Conservation (phyloP, 64 coral and sea anemone genomes). For the Catalaphyllia jardinei region DNA sequence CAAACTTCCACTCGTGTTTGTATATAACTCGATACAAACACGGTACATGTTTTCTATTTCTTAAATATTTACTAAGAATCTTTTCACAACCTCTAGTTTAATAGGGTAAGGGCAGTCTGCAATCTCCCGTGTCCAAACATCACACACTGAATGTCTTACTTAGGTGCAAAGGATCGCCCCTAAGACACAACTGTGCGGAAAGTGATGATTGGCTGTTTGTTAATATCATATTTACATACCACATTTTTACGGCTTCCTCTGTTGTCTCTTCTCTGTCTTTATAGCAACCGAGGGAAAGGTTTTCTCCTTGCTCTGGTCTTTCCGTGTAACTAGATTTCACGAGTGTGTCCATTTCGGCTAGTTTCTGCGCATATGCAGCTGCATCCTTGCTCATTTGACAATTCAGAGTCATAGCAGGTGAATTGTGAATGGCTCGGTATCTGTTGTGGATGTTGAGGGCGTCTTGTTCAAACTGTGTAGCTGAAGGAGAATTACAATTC, state of each 20-base stretch:
- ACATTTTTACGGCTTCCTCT: conserved; percentile 67
- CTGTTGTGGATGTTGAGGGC: conserved; percentile 74
- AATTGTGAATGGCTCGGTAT: conserved; percentile 73
- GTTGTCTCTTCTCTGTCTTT: conserved; percentile 27
- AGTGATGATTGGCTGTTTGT: too few relatives aligned
- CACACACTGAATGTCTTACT: too few relatives aligned
- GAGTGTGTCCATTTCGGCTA: conserved; percentile 59
- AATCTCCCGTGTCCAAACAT: too few relatives aligned
- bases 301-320: conserved; percentile 77
- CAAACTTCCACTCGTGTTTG: too few relatives aligned
- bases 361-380: conserved; percentile 56
- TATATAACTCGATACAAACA: too few relatives aligned
- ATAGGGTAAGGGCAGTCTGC: too few relatives aligned
- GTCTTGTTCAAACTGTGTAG: conserved; percentile 63
- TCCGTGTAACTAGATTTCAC: conserved; percentile 51
- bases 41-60: too few relatives aligned
- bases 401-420: conserved; percentile 70
- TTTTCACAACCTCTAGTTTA: too few relatives aligned
- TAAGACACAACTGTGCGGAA: too few relatives aligned
- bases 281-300: conserved; percentile 67
- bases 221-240: conserved; percentile 30
- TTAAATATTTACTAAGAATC: too few relatives aligned
- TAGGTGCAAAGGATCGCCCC: too few relatives aligned
- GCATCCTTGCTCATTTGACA: conserved; percentile 62
- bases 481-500: not conserved